Base-by-base conservation (phyloP, 2,888 invertebrate species). In the Metalampra italica region DNA sequence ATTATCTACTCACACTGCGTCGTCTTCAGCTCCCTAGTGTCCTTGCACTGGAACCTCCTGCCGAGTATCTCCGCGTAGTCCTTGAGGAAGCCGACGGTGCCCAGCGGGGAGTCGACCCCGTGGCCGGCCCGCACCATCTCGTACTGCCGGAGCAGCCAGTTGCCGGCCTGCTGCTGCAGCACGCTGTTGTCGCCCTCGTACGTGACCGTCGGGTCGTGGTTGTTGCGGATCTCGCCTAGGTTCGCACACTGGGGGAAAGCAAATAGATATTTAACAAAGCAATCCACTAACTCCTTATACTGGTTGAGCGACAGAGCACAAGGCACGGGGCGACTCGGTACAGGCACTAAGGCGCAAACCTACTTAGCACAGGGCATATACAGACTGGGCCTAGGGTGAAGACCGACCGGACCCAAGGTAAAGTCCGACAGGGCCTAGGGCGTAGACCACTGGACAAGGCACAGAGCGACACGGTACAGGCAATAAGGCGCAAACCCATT, bases 121-220 rank as follows among this genome's bases (percentile, higher is more conserved):
- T 80, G 81, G 0, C 89, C 89, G 2, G 71, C 57, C 14, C 77
- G 67, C 0, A 90, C 80, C 1, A 84, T 70, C 40, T 82, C 86
- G 91, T 92, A 94, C 71, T 94, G 94, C 0, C 93, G 81, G 43
- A 95, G 74, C 47, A 97, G 83, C 94, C 96, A 97, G 83, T 97
- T 97, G 68, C 95, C 95, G 0, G 96, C 93, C 79, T 97, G 97
- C 70, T 97, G 97, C 0, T 95, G 91, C 3, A 98, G 89, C 15
- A 98, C 97, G 79, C 96, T 97, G 84, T 98, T 98, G 83, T 98
- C 97, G 0, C 98, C 97, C 77, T 98, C 98, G 78, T 97, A 97
- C 0, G 98, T 98, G 48, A 96, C 95, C 38, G 95, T 94, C 0
- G 97, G 95, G 78, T 98, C 98, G 78, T 96, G 95, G 78, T 96